Evolutionary conservation across 1,140 invertebrate species (phyloP).

Genomic region (Colletes gigas): DNA sequence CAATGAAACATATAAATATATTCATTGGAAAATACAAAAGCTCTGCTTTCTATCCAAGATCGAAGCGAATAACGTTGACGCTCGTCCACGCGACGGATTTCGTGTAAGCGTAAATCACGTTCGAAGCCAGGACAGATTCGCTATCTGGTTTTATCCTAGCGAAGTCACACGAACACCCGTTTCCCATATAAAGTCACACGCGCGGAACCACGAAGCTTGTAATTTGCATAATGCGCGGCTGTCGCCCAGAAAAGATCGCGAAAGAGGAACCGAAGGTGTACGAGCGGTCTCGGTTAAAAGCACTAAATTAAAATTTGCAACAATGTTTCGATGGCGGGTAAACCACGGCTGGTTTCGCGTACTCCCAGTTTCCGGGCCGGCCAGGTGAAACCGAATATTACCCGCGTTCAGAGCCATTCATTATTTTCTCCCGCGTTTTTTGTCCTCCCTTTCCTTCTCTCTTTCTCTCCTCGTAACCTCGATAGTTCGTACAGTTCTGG

Average conservation of each 20-base stretch:
- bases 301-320: conserved; percentile 17
- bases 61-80: too few species aligned
- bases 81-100: neutral
- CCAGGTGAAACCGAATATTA: conserved; percentile 40
- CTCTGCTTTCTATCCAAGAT: too few species aligned
- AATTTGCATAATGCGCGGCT: conserved; percentile 22
- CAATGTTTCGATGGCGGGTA: conserved; percentile 10
- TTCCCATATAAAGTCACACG: conserved; percentile 15
- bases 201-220: neutral
- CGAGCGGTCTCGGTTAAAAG: neutral
- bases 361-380: conserved; percentile 1
- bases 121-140: neutral
- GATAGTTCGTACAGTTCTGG: conserved; percentile 4
- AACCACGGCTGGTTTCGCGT: neutral
- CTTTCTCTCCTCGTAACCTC: conserved; percentile 41
- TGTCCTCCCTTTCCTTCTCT: neutral
- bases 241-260: neutral
- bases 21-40: too few species aligned
- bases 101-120: conserved; percentile 15
- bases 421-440: conserved; percentile 46
- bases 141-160: neutral
- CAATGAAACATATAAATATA: too few species aligned
- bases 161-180: neutral
- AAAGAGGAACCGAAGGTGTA: neutral
- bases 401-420: conserved; percentile 43